These are phyloP conservation scores for Steinernema feltiae DNA, from an alignment of 1,140 invertebrate genomes.

Conservation along the genomic window DNA sequence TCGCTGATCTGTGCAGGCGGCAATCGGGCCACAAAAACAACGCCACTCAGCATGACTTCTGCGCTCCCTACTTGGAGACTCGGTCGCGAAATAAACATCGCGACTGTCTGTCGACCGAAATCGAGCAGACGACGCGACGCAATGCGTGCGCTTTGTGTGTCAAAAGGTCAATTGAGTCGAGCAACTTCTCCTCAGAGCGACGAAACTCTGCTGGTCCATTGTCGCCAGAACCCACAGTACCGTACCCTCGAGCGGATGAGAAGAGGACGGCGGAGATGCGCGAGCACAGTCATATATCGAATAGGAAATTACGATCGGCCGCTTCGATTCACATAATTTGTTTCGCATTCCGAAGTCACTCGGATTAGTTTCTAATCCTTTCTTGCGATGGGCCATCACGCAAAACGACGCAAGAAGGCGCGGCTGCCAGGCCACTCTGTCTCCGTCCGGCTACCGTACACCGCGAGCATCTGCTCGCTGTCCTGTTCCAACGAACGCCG, in stretches of 20 bases:
- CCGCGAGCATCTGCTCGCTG: neutral
- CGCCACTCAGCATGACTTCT: neutral
- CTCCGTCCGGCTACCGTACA: neutral
- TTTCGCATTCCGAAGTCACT: neutral
- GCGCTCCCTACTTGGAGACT: neutral
- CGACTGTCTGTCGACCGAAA: neutral
- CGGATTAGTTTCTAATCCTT: slow-evolving; percentile 11
- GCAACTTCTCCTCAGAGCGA: neutral
- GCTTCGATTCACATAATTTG: neutral
- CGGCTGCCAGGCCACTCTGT: neutral
- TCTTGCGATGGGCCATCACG: neutral
- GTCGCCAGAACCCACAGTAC: neutral
- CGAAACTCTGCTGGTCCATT: too few species aligned
- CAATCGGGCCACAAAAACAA: neutral
- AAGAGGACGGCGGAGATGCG: neutral
- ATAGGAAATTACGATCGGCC: neutral
- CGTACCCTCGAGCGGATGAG: neutral
- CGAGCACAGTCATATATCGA: neutral
- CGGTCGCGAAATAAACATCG: slow-evolving; percentile 1
- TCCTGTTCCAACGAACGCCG: neutral
- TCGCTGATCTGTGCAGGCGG: neutral
- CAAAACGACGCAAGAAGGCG: neutral
- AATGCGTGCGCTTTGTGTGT: neutral
- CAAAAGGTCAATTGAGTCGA: slow-evolving; percentile 1
- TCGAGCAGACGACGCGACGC: neutral